Conservation (phyloP, 2,113 vertebrate genomes). For the Eupsittula cactorum region DNA sequence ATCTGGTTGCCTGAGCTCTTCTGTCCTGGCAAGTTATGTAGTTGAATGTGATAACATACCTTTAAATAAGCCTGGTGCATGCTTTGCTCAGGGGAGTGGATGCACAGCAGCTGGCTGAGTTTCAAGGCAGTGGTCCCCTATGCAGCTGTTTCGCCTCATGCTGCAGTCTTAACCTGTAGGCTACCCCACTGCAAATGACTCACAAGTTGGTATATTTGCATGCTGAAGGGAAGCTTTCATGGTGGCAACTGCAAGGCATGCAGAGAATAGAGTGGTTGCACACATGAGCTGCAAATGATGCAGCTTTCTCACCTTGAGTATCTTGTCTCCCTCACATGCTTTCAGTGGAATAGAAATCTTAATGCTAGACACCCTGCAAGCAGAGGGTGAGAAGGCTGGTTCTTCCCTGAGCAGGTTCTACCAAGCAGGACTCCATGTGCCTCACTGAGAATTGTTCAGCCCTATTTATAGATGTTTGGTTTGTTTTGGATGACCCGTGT, state of each 20-base stretch:
- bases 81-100: background rate
- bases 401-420: background rate
- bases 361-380: background rate
- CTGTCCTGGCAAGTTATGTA: background rate
- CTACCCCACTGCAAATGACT: background rate
- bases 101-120: background rate
- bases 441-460: background rate
- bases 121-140: background rate
- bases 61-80: background rate
- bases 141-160: background rate
- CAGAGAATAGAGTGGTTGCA: background rate
- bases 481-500: background rate
- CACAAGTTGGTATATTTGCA: background rate
- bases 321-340: background rate
- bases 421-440: background rate
- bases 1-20: background rate
- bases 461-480: background rate
- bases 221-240: background rate
- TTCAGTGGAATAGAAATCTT: background rate
- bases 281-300: background rate
- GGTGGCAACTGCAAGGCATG: background rate
- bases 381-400: background rate
- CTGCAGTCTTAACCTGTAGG: background rate
- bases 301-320: background rate
- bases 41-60: background rate